Conservation (phyloP, 1,140 invertebrate genomes). For the Hestina assimilis region DNA sequence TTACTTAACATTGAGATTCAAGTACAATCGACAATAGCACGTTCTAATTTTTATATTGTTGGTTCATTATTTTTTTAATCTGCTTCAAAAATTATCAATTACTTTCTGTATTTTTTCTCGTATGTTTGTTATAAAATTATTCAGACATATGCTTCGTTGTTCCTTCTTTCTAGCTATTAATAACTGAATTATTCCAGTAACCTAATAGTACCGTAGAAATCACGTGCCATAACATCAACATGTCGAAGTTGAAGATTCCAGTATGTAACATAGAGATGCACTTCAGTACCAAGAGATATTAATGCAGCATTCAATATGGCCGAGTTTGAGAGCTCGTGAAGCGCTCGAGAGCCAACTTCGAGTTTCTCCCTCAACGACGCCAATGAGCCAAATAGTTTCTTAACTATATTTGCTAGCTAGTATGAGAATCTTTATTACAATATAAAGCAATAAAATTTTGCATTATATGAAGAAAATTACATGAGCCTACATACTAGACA, state of each 20-base stretch:
- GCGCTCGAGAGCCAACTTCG: neutral
- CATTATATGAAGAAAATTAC: no score
- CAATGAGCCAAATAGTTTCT: constrained; percentile 5
- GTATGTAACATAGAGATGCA: neutral
- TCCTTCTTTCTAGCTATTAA: no score
- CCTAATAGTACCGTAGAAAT: neutral
- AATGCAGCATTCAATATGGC: constrained; percentile 2
- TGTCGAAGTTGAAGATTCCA: constrained; percentile 1
- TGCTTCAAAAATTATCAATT: no score
- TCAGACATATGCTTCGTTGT: no score
- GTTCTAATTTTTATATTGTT: no score
- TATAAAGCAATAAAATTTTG: neutral
- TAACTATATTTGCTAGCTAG: neutral
- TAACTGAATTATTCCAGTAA: no score
- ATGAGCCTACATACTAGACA: no score
- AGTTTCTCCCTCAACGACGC: neutral
- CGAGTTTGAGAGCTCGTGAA: constrained; percentile 7
- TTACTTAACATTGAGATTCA: no score
- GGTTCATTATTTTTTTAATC: no score
- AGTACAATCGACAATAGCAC: no score
- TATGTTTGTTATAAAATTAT: no score
- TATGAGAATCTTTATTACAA: neutral
- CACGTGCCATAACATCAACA: neutral
- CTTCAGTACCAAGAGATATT: constrained; percentile 4
- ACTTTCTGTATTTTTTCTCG: no score